Evolutionary conservation across 2,113 vertebrate species (phyloP).

Genomic region (Hipposideros armiger): DNA sequence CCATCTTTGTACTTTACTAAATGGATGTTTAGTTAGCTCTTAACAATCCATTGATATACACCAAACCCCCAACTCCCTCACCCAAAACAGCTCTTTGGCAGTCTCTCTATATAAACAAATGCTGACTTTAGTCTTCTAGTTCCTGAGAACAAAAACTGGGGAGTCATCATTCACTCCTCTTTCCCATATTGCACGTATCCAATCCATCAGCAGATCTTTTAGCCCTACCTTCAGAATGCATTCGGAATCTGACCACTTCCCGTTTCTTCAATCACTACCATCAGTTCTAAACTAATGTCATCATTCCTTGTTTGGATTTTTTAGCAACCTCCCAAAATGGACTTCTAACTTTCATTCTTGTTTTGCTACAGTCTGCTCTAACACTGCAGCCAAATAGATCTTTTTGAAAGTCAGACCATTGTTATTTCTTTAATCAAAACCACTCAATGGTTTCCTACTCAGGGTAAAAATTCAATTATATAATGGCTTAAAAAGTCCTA

Average conservation of each 20-base stretch:
- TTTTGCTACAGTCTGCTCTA: neutral
- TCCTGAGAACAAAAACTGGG: neutral
- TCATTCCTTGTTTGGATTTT: neutral
- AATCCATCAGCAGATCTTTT: neutral
- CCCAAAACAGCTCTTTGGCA: neutral
- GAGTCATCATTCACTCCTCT: neutral
- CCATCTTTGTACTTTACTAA: neutral
- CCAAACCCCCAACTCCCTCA: neutral
- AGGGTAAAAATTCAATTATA: neutral
- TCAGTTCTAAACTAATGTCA: neutral
- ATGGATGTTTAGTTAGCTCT: neutral
- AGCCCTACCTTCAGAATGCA: neutral
- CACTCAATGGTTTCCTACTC: neutral
- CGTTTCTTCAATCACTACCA: neutral
- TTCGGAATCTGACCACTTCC: neutral
- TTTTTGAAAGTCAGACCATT: neutral
- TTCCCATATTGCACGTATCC: neutral
- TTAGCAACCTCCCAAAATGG: neutral
- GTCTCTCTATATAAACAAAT: conserved; percentile 19
- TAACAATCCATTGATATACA: neutral
- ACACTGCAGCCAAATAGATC: neutral
- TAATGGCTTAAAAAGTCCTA: neutral
- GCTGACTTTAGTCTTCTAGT: neutral
- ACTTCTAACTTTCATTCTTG: neutral
- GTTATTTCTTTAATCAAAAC: neutral